A percentile compares a stretch with the other conserved stretches of the same genome.
These are phyloP conservation scores for Hirtodrosophila histrioides DNA, from an alignment of 2,888 invertebrate species.

Conservation along the genomic window DNA sequence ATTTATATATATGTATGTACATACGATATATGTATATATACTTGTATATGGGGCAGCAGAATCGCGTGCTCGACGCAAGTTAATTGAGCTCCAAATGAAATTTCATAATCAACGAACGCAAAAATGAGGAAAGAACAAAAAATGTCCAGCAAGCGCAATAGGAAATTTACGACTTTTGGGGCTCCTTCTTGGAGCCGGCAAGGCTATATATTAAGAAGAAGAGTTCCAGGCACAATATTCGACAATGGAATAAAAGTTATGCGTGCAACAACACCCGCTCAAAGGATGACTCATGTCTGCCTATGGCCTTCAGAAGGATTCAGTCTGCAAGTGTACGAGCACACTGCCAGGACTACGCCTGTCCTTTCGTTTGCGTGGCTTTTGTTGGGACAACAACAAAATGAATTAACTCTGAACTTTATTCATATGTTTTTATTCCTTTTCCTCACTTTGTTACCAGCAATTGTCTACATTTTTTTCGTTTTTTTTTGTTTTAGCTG, in stretches of 20 bases:
- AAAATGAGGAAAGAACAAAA: constrained; percentile 25
- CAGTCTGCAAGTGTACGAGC: constrained; percentile 7
- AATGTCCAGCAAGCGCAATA: constrained; percentile 30
- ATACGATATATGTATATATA: constrained; percentile 7
- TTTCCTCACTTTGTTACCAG: constrained; percentile 16
- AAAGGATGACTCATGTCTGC: constrained; percentile 46
- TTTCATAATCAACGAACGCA: constrained; percentile 70
- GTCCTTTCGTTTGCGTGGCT: constrained; percentile 20
- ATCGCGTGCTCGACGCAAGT: constrained; percentile 69
- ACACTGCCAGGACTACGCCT: constrained; percentile 3
- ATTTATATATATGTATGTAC: constrained; percentile 8
- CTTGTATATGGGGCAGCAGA: constrained; percentile 60
- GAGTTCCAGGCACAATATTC: constrained; percentile 3
- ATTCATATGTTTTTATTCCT: constrained; percentile 35
- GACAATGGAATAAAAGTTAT: constrained; percentile 34
- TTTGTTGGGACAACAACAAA: constrained; percentile 34
- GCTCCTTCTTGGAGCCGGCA: constrained; percentile 47
- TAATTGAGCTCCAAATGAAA: constrained; percentile 73
- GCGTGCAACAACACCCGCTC: constrained; percentile 28
- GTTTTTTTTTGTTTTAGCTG: constrained; percentile 19
- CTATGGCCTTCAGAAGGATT: constrained; percentile 50
- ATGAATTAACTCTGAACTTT: constrained; percentile 55
- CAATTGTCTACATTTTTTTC: constrained; percentile 31
- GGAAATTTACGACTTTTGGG: constrained; percentile 46
- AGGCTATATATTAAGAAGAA: constrained; percentile 35